Percentiles rank a stretch among this genome's conserved stretches.
phyloP scores from a whole-genome alignment of 2,113 vertebrate genomes.

The Vidua macroura region DNA sequence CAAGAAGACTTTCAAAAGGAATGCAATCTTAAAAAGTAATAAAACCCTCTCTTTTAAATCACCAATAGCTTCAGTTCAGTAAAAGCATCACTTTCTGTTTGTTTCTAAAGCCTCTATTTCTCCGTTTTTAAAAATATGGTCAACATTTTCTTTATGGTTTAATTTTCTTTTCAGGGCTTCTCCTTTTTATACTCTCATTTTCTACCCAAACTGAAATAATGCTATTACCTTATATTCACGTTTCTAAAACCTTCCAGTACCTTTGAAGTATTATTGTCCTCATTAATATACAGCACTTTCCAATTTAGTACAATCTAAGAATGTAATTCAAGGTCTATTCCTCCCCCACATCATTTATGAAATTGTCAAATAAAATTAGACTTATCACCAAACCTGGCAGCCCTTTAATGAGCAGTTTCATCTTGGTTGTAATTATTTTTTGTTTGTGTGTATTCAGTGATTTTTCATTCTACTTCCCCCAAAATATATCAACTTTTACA shows the following conservation, averaged over 20 bases:
- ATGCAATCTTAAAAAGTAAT: background rate
- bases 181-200: slow-evolving; percentile 1
- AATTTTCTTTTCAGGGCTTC: slow-evolving; percentile 19
- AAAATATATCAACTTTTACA: background rate
- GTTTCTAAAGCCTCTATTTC: background rate
- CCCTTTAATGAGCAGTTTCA: slow-evolving; percentile 50
- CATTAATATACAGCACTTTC: slow-evolving; percentile 44
- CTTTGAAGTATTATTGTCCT: slow-evolving; percentile 50
- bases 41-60: background rate
- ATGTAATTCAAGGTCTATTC: slow-evolving; percentile 35
- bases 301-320: slow-evolving; percentile 22
- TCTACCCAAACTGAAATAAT: slow-evolving; percentile 25
- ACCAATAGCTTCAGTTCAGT: background rate
- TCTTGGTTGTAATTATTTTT: slow-evolving; percentile 44
- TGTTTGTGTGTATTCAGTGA: slow-evolving; percentile 10
- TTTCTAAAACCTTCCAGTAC: slow-evolving; percentile 23
- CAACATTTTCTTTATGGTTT: slow-evolving; percentile 9
- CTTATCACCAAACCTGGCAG: slow-evolving; percentile 45
- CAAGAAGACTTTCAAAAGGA: background rate
- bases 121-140: background rate
- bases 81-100: background rate
- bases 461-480: background rate
- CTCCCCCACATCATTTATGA: slow-evolving; percentile 34
- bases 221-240: slow-evolving; percentile 5
- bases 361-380: slow-evolving; percentile 61